Percentiles rank a stretch among this genome's conserved stretches.
Conservation (phyloP, 2,113 vertebrate genomes). For the Poeciliopsis prolifica region DNA sequence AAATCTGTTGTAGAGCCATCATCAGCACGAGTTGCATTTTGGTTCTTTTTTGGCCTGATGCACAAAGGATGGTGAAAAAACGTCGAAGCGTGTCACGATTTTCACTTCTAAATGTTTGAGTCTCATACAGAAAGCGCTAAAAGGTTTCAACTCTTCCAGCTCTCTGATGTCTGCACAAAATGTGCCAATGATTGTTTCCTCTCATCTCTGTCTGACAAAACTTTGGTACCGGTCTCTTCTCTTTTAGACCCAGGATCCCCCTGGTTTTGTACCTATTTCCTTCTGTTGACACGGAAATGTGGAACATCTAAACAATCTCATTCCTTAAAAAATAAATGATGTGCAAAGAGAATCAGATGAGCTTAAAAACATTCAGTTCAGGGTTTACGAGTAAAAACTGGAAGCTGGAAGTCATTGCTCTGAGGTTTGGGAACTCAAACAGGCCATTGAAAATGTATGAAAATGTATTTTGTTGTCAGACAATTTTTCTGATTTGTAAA, state of each 20-base stretch:
- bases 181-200: not conserved
- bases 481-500: not conserved
- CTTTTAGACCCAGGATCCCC: not conserved
- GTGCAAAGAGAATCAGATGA: not conserved
- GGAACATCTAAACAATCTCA: not conserved
- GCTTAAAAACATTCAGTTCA: not conserved
- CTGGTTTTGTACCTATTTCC: not conserved
- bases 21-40: not conserved
- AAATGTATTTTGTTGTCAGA: not conserved
- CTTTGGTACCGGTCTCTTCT: not conserved
- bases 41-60: not conserved
- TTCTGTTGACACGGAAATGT: not conserved
- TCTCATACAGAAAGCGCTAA: too few relatives aligned
- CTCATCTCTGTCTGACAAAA: not conserved
- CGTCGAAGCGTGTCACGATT: too few relatives aligned
- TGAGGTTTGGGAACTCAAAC: not conserved
- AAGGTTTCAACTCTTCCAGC: not conserved
- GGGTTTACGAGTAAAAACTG: not conserved
- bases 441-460: not conserved
- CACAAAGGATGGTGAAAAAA: too few relatives aligned
- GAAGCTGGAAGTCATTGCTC: too few relatives aligned
- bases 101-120: too few relatives aligned
- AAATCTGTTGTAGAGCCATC: too few relatives aligned
- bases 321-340: not conserved
- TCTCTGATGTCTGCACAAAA: not conserved